A percentile compares a stretch with the other conserved stretches of the same genome.
Conservation (phyloP, 2,113 vertebrate species). For the Prolemur simus region DNA sequence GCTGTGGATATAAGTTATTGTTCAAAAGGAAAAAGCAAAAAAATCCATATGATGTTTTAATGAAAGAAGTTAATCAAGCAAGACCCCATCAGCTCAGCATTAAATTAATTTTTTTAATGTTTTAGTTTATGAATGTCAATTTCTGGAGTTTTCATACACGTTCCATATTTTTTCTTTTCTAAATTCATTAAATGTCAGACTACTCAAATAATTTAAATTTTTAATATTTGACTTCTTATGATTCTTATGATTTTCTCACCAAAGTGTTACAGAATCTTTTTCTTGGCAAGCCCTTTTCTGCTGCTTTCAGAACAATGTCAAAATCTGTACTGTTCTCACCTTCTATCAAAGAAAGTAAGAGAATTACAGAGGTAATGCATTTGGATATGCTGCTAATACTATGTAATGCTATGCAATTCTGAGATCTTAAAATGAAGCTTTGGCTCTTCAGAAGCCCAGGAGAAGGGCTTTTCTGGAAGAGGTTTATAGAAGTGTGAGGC, state of each 20-base stretch:
- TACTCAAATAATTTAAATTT: constrained; percentile 37
- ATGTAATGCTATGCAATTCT: neutral
- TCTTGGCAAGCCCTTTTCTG: neutral
- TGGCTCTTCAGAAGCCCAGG: neutral
- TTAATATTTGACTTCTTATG: constrained; percentile 26
- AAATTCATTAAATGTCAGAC: constrained; percentile 19
- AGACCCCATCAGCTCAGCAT: constrained; percentile 45
- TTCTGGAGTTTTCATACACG: neutral
- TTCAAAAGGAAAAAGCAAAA: constrained; percentile 50
- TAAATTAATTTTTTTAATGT: constrained; percentile 57
- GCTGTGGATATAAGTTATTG: constrained; percentile 56
- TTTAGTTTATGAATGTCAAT: constrained; percentile 45
- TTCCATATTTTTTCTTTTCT: neutral
- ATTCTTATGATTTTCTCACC: neutral
- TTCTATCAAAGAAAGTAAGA: neutral
- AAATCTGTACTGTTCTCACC: neutral
- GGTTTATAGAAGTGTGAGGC: neutral
- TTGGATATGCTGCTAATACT: neutral
- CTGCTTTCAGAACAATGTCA: constrained; percentile 24
- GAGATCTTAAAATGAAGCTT: constrained; percentile 12
- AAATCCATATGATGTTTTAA: constrained; percentile 58
- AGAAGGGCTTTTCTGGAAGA: neutral
- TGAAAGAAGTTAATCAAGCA: constrained; percentile 71
- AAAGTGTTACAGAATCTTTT: neutral
- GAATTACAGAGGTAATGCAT: constrained; percentile 6